A percentile compares a stretch with the other conserved stretches of the same genome.
phyloP scores from a whole-genome alignment of 2,113 vertebrate species.

The Rana temporaria region DNA sequence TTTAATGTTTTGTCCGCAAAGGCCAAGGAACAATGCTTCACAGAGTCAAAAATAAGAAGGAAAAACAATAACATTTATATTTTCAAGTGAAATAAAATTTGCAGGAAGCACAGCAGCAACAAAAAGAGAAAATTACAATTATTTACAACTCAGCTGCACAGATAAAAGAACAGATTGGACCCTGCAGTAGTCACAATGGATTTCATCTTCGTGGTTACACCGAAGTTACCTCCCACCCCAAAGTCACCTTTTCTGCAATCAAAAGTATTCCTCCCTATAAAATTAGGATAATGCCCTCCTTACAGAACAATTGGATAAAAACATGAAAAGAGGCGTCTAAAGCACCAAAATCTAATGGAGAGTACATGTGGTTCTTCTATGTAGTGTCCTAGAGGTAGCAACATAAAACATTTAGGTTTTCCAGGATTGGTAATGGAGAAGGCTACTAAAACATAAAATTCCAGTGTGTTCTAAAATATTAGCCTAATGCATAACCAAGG shows the following conservation, averaged over 20 bases:
- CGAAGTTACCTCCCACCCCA: not conserved
- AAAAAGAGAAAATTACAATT: conserved; percentile 23
- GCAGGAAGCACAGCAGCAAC: conserved; percentile 49
- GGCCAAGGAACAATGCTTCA: not conserved
- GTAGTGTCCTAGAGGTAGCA: conserved; percentile 44
- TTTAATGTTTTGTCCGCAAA: conserved; percentile 9
- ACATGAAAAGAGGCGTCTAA: not conserved
- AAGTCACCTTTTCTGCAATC: not conserved
- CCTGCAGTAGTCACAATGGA: conserved; percentile 32
- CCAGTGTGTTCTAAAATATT: conserved; percentile 42
- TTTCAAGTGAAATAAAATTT: conserved; percentile 42
- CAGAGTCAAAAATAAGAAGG: not conserved
- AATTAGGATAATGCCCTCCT: conserved; percentile 6
- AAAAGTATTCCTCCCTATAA: not conserved
- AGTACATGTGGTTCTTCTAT: not conserved
- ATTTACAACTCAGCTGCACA: conserved; percentile 54
- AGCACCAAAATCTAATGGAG: not conserved
- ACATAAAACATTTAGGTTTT: not conserved
- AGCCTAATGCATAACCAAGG: not conserved
- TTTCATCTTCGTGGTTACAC: not conserved
- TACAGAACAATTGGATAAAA: conserved; percentile 14
- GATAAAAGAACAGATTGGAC: conserved; percentile 48
- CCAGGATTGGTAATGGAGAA: not conserved
- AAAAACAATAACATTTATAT: conserved; percentile 35
- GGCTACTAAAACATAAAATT: conserved; percentile 26